Base-by-base conservation (phyloP, 1,140 invertebrate genomes). In the Nasonia vitripennis region DNA sequence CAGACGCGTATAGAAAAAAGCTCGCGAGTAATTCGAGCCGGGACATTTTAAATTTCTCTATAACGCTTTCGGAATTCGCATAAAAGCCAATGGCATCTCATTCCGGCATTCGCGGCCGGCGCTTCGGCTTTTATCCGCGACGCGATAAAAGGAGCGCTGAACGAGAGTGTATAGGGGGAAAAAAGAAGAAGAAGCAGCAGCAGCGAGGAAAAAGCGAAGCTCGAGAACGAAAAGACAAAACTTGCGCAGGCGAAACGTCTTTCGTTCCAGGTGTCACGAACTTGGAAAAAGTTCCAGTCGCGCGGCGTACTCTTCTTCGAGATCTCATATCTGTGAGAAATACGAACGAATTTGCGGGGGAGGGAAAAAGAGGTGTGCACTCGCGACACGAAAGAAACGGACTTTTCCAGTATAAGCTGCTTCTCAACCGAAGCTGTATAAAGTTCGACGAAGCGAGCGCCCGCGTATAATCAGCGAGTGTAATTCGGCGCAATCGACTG, bases 221-320 rank as follows among this genome's bases (percentile, higher is more conserved):
- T 79, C n/a, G n/a, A 17, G 77, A 75, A 67, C 48, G 81, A 85
- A 75, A 45, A 75, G 70, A 74, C 78, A 81, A 74, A 75, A 74
- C 70, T 79, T 34, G 75, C 41, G 37, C 17, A 74, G 48, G 34
- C 41, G 55, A 80, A 80, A 85, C 68, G 80, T 75, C 68, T 75
- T 85, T 55, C 83, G 48, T 85, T 81, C 31, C 70, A 85, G 83
- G 67, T 84, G 41, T 85, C 83, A 67, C 83, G 37, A 81, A 34
- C 48, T 81, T 70, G 27, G 62, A 45, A 83, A 83, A 83, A 83
- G 82, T 83, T 83, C 55, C 14, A 68, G 48, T 27, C 14, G 31
- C 70, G 45, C 68, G 67, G 2, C 68, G 37, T 48, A 74, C 70
- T 31, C 48, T 31, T 71, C 78, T 48, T 67, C 51, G 17, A 78